Base-by-base conservation (phyloP, 1,140 invertebrate species). In the Cyrtorhinus lividipennis region DNA sequence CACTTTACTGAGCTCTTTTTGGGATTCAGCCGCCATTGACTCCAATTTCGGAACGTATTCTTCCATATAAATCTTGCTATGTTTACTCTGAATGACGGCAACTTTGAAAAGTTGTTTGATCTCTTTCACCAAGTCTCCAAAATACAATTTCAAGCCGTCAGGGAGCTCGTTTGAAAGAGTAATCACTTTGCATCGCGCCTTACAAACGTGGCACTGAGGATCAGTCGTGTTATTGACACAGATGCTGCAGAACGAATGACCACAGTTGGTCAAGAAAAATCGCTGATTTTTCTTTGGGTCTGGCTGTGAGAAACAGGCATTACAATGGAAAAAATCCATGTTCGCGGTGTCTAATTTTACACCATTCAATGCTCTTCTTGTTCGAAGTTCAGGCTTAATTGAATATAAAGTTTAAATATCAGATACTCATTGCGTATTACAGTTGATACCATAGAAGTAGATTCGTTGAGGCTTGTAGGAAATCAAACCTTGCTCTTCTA, bases 271-370 rank as follows among this genome's bases (percentile, higher is more conserved):
- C 56, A 64, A 53, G 18, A 60, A 61, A 24, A 61, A 64, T 44
- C 25, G 45, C 20, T 20, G 48, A 24, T 48, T 60, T 53, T 61
- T 48, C n/a, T 23, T 10, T 8, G 58, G 59, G 23, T 46, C 63
- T 20, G 63, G 63, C 24, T 64, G 63, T 25, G 25, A 18, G 56
- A 25, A 64, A 22, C 63, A 64, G 44, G 22, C 24, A 24, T 61
- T 64, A 18, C 63, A 64, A 61, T 64, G 63, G 46, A 64, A 64
- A 56, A 64, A 64, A 64, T 64, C 63, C 63, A 64, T 63, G 2
- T 18, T 15, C 46, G 22, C 25, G 56, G n/a, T n/a, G n/a, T n/a
- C n/a, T n/a, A n/a, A n/a, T n/a, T n/a, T n/a, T n/a, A n/a, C n/a
- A n/a, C n/a, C n/a, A n/a, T n/a, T n/a, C n/a, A n/a, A n/a, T n/a